Conservation (phyloP, 2,797 vertebrate species). For the Benthosema pterotum region DNA sequence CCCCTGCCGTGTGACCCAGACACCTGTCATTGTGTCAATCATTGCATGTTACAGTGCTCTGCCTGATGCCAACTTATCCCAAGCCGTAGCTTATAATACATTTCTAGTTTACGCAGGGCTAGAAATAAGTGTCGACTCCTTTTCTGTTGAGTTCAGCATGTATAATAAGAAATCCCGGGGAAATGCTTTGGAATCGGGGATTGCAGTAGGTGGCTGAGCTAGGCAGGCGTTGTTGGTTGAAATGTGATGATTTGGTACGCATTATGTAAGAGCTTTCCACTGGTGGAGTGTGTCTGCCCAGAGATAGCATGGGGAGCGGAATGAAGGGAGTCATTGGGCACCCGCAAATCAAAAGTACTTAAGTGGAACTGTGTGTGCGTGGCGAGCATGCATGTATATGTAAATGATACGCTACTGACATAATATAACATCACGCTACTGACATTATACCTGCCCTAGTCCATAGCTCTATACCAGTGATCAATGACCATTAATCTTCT, state of each 20-base stretch:
- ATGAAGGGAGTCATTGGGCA: constrained; percentile 24
- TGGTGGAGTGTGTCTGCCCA: constrained; percentile 49
- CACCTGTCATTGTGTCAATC: not conserved
- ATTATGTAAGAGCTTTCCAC: constrained; percentile 40
- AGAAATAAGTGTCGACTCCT: constrained; percentile 52
- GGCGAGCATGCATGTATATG: too few species aligned
- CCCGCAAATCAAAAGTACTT: constrained; percentile 38
- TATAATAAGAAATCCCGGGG: constrained; percentile 55
- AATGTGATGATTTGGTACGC: constrained; percentile 61
- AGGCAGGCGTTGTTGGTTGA: constrained; percentile 35
- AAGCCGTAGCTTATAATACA: constrained; percentile 24
- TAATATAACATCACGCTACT: too few species aligned
- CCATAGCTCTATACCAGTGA: too few species aligned
- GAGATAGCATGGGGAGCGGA: constrained; percentile 42
- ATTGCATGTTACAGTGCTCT: constrained; percentile 31
- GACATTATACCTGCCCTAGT: too few species aligned
- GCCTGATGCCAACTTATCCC: constrained; percentile 26
- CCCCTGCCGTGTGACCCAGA: too few species aligned
- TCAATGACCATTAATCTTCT: too few species aligned
- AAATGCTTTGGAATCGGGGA: constrained; percentile 49
- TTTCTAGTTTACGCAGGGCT: constrained; percentile 18
- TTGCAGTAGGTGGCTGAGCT: constrained; percentile 35
- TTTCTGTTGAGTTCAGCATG: constrained; percentile 51
- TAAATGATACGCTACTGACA: too few species aligned
- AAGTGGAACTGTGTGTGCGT: constrained; percentile 9